Evolutionary conservation across 2,888 invertebrate species (phyloP), one percentile per base, ranked within the genome.

Genomic region (Chaitophorus viminalis): DNA sequence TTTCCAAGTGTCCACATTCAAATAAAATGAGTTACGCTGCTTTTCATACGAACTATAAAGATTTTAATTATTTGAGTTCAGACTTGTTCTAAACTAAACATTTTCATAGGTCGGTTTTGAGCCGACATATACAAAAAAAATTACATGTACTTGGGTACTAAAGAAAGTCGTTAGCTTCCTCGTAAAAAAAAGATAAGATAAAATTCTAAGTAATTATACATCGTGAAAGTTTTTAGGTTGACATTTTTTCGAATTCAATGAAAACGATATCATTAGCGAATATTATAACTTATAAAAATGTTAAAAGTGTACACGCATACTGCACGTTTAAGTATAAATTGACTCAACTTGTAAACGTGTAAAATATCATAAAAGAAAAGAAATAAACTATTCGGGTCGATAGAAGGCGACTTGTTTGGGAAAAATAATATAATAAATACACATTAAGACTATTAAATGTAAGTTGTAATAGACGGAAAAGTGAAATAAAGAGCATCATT

Each of bases 401-500:
- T 60, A 25, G 3, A 68, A 68, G 11, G 18, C 18, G 33, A 33
- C 1, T 79, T n/a, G 36, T 65, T 33, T 21, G n/a, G 29, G 39
- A 29, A 60, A 39, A 79, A 79, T 79, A 36, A 39, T 29, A 79
- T 39, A 65, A n/a, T 21, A 33, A 54, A 60, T 60, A 78, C 54
- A 36, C 36, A 39, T 25, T n/a, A 17, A 31, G 31, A 70, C 70
- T 70, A 46, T 31, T 31, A 52, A 70, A 46, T 21, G 33, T 36
- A n/a, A n/a, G n/a, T n/a, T n/a, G n/a, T n/a, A 74, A 25, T 11
- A 39, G 3, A 5, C 5, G 33, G 3, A 18, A 14, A 70, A 68
- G 70, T 70, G 70, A 52, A 82, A 70, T 52, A 82, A 25, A 70
- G 46, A 82, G 46, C 46, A 46, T n/a, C n/a, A n/a, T n/a, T n/a